Evolutionary conservation across 2,113 vertebrate genomes (phyloP).

Genomic region (Phoenicopterus ruber): DNA sequence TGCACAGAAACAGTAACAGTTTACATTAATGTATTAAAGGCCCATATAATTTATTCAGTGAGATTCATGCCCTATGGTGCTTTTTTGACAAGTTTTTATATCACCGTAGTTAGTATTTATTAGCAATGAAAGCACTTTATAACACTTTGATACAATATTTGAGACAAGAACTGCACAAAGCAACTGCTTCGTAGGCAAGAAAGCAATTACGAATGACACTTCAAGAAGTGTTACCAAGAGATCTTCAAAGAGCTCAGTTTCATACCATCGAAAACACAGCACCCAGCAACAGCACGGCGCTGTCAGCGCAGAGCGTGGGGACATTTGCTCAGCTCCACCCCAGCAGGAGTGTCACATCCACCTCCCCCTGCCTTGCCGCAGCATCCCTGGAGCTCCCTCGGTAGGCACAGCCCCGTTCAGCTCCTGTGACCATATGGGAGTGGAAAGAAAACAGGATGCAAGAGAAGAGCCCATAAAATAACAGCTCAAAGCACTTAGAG

Average conservation of each 20-base stretch:
- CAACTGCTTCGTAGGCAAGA: neutral
- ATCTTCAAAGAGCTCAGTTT: neutral
- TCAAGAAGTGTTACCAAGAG: neutral
- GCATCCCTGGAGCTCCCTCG: neutral
- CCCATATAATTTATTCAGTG: neutral
- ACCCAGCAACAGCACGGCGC: neutral
- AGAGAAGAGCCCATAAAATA: neutral
- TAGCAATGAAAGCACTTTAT: neutral
- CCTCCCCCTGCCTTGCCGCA: neutral
- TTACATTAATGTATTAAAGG: neutral
- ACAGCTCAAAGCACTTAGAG: neutral
- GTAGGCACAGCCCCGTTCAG: neutral
- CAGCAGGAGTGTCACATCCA: neutral
- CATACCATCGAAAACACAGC: fast-evolving
- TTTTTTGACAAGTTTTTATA: neutral
- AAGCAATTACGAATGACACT: neutral
- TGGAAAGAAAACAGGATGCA: neutral
- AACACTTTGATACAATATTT: neutral
- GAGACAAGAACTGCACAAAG: neutral
- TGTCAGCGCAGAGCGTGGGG: neutral
- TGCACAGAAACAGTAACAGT: neutral
- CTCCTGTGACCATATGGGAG: neutral
- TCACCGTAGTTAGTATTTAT: neutral
- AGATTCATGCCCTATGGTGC: neutral
- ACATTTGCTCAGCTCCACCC: neutral